Evolutionary conservation across 2,113 vertebrate genomes (phyloP).

Genomic region (Rallus limicola): DNA sequence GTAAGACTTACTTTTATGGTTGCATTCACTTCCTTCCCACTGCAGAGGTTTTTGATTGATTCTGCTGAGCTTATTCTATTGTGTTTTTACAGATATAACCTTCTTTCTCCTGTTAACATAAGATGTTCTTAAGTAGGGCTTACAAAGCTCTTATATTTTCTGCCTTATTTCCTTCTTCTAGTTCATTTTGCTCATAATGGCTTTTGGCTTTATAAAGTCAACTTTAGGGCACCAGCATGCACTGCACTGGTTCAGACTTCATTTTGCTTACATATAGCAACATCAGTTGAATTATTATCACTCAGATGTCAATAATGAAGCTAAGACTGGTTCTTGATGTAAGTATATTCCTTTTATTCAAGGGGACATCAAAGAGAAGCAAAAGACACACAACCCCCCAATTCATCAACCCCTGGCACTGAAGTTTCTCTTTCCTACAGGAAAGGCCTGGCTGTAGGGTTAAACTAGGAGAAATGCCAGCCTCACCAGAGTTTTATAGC

Average conservation of each 20-base stretch:
- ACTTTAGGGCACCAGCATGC: neutral
- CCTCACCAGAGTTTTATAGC: conserved; percentile 8
- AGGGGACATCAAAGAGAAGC: neutral
- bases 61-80: neutral
- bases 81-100: neutral
- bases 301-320: neutral
- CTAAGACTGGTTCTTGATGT: neutral
- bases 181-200: neutral
- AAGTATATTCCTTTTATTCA: neutral
- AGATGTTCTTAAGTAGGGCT: neutral
- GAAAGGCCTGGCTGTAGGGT: neutral
- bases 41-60: conserved; percentile 9
- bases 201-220: neutral
- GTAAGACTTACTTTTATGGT: neutral
- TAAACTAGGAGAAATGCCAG: neutral
- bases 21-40: neutral
- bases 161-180: neutral
- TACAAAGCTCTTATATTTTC: neutral
- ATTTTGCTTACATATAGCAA: neutral
- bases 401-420: neutral
- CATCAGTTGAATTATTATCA: neutral
- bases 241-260: neutral
- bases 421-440: neutral
- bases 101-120: neutral
- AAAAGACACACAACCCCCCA: neutral